These are phyloP conservation scores for Erpobdella octoculata DNA, from an alignment of 2,888 invertebrate genomes.

Conservation along the genomic window DNA sequence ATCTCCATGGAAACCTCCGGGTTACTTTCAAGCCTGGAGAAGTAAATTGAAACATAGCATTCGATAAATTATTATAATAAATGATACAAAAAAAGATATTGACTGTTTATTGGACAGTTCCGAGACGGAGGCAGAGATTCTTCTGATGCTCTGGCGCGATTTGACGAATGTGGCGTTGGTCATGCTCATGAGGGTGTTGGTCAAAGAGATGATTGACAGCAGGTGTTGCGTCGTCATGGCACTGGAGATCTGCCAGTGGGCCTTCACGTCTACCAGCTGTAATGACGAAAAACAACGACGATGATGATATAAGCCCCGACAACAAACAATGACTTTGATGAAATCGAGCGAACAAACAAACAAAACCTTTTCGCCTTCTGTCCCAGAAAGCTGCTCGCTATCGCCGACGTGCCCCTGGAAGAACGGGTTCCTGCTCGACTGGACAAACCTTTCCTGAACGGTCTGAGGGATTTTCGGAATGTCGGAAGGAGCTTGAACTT, in stretches of 20 bases:
- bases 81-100: too few relatives aligned
- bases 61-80: too few relatives aligned
- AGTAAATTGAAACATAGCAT: too few relatives aligned
- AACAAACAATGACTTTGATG: neutral
- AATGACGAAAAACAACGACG: neutral
- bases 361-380: neutral
- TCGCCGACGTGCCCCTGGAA: neutral
- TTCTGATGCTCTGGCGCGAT: too few relatives aligned
- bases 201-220: slow-evolving; percentile 81
- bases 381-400: neutral
- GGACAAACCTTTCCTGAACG: neutral
- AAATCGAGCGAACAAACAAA: slow-evolving; percentile 27
- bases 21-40: too few relatives aligned
- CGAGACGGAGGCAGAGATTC: too few relatives aligned
- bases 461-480: neutral
- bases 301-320: neutral
- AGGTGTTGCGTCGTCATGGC: slow-evolving; percentile 91
- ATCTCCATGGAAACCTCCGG: too few relatives aligned
- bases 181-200: slow-evolving; percentile 94
- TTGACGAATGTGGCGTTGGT: slow-evolving; percentile 75
- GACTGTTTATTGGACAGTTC: too few relatives aligned
- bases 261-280: slow-evolving; percentile 1
- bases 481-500: neutral
- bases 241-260: slow-evolving; percentile 89
- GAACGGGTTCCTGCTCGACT: slow-evolving; percentile 2